Evolutionary conservation across 1,140 invertebrate species (phyloP), one percentile per base, ranked within the genome.

Genomic region (Drosophila tropicalis): DNA sequence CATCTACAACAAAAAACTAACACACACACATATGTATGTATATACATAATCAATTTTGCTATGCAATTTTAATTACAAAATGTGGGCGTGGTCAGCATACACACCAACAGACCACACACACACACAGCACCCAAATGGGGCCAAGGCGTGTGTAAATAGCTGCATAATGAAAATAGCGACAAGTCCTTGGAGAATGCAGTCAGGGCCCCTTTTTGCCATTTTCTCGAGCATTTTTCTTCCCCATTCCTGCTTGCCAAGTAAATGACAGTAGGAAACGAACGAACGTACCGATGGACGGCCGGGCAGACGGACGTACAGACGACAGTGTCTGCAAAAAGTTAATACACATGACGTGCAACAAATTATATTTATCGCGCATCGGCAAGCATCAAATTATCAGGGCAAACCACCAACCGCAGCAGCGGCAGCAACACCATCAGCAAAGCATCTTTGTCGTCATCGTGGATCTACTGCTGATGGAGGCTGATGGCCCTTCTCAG

Each of bases 321-420:
- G 34, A 89, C 77, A 84, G 61, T 84, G 85, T 77, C 84, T 70
- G 84, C 70, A 72, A 79, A 81, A 89, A 90, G 82, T 89, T 90
- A 87, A 90, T 90, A 85, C 89, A 89, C 84, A 90, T 85, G 89
- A 89, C 83, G 81, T 89, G 81, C 79, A 85, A 90, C 89, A 91
- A 91, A 91, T 91, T 91, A 91, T 91, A 89, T 91, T 91, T 91
- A 91, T 91, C 89, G 84, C 89, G 81, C 89, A 91, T 91, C 89
- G 82, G 74, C 81, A 90, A 89, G 89, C 81, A 91, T 90, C 81
- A 91, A 89, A 91, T 91, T 91, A 91, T 85, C 65, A 71, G 67
- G 72, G 70, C 68, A 76, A 69, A 70, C 57, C 77, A 68, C 58
- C 63, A 76, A 63, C 79, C 76, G 57, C 83, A 56, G 25, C 57